phyloP scores from a whole-genome alignment of 2,888 invertebrate species.

The Dioctria rufipes region DNA sequence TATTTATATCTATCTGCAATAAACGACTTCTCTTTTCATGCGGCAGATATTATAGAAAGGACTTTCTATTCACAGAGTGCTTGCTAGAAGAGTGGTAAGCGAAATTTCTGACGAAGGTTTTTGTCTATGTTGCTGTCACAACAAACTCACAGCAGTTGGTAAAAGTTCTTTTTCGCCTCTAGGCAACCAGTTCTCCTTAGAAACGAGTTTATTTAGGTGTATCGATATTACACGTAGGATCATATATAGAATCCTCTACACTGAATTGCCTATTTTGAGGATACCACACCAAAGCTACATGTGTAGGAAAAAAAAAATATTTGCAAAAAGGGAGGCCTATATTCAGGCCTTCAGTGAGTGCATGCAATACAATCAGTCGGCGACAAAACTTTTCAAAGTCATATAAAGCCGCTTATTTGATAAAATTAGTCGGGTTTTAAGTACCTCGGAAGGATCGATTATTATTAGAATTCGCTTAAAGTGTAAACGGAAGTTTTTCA shows the following conservation, averaged over 20 bases:
- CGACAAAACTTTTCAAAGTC: slow-evolving; percentile 20
- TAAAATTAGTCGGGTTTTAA: background rate
- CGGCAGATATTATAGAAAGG: background rate
- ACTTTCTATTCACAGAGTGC: slow-evolving; percentile 11
- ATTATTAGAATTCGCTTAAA: too few relatives aligned
- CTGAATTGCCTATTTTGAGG: background rate
- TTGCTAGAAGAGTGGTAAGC: slow-evolving; percentile 3
- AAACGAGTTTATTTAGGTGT: slow-evolving; percentile 48
- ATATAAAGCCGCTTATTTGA: background rate
- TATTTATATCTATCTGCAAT: slow-evolving; percentile 30
- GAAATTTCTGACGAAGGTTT: slow-evolving; percentile 15
- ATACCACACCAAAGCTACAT: background rate
- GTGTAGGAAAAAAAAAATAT: slow-evolving; percentile 1
- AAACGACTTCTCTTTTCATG: background rate
- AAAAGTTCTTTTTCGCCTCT: background rate
- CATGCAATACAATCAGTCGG: background rate
- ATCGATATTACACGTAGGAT: slow-evolving; percentile 31
- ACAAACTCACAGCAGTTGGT: background rate
- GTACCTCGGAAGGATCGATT: too few relatives aligned
- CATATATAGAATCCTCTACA: background rate
- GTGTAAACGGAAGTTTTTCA: too few relatives aligned
- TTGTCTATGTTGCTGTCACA: background rate
- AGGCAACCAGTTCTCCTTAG: slow-evolving; percentile 31
- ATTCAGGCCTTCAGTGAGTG: background rate
- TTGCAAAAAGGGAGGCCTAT: background rate